phyloP scores from a whole-genome alignment of 2,888 invertebrate genomes.

The Epinotia demarniana region DNA sequence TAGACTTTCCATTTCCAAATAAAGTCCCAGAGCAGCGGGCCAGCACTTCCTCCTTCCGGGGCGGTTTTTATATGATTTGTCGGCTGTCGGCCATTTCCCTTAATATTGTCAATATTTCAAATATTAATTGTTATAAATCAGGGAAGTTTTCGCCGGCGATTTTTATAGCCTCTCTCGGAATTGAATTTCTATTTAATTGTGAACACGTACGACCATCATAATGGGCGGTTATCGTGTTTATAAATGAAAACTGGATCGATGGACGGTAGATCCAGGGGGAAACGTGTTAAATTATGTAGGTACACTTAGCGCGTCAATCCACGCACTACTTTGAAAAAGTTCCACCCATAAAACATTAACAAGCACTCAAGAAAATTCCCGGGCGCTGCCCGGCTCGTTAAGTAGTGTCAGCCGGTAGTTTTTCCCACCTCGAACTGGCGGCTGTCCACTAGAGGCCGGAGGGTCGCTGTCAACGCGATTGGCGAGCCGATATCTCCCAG shows the following conservation, averaged over 20 bases:
- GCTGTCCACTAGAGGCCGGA: conserved; percentile 70
- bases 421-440: conserved; percentile 78
- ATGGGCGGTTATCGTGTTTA: conserved; percentile 53
- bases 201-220: conserved; percentile 65
- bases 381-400: conserved; percentile 79
- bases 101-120: conserved; percentile 85
- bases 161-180: conserved; percentile 72
- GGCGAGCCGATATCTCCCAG: conserved; percentile 80
- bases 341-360: conserved; percentile 85
- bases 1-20: conserved; percentile 85
- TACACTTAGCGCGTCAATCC: conserved; percentile 82
- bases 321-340: conserved; percentile 82
- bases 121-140: conserved; percentile 85
- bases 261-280: conserved; percentile 67
- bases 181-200: conserved; percentile 74
- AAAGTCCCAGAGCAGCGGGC: conserved; percentile 82
- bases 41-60: conserved; percentile 83
- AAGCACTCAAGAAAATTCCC: conserved; percentile 84
- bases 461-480: conserved; percentile 82
- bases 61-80: conserved; percentile 83
- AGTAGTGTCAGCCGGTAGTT: conserved; percentile 83
- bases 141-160: conserved; percentile 72
- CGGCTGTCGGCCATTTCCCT: conserved; percentile 82
- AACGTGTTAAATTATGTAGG: conserved; percentile 82
- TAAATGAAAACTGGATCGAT: conserved; percentile 62